A percentile compares a stretch with the other conserved stretches of the same genome.
Evolutionary conservation across 2,888 invertebrate genomes (phyloP).

Genomic region (Nomada flava): DNA sequence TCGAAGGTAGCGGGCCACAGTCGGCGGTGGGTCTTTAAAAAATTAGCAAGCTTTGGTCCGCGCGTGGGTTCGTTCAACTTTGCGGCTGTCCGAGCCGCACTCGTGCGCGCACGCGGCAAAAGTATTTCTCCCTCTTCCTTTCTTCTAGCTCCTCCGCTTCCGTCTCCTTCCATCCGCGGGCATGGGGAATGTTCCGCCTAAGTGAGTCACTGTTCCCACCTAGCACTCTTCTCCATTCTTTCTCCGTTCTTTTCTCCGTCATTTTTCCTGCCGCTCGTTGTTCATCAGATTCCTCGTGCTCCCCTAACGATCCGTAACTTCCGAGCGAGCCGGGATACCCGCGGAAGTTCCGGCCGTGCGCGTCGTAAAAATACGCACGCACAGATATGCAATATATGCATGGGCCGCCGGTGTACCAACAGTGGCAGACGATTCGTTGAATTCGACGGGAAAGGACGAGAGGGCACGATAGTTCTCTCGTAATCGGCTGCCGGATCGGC

Average conservation of each 20-base stretch:
- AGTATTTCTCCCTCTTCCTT: slow-evolving; percentile 48
- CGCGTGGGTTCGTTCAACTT: slow-evolving; percentile 83
- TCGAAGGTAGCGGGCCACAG: slow-evolving; percentile 46
- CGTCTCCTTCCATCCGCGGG: slow-evolving; percentile 44
- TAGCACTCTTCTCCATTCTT: slow-evolving; percentile 9
- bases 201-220: slow-evolving; percentile 52
- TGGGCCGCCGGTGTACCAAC: too few species aligned
- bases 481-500: slow-evolving; percentile 69
- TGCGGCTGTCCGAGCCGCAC: slow-evolving; percentile 57
- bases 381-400: too few species aligned
- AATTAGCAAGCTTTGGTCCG: slow-evolving; percentile 76
- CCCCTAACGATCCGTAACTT: background rate
- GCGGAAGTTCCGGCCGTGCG: too few species aligned
- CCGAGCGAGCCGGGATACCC: too few species aligned
- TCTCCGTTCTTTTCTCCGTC: slow-evolving; percentile 17
- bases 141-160: slow-evolving; percentile 30
- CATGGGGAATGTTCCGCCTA: slow-evolving; percentile 47
- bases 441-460: slow-evolving; percentile 13
- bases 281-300: background rate
- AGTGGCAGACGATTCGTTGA: slow-evolving; percentile 8
- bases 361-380: too few species aligned
- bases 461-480: slow-evolving; percentile 29
- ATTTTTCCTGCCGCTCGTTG: slow-evolving; percentile 18
- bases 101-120: slow-evolving; percentile 49
- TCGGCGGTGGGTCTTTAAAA: slow-evolving; percentile 72